Evolutionary conservation across 1,140 invertebrate genomes (phyloP).

Genomic region (Hyles vespertilio): DNA sequence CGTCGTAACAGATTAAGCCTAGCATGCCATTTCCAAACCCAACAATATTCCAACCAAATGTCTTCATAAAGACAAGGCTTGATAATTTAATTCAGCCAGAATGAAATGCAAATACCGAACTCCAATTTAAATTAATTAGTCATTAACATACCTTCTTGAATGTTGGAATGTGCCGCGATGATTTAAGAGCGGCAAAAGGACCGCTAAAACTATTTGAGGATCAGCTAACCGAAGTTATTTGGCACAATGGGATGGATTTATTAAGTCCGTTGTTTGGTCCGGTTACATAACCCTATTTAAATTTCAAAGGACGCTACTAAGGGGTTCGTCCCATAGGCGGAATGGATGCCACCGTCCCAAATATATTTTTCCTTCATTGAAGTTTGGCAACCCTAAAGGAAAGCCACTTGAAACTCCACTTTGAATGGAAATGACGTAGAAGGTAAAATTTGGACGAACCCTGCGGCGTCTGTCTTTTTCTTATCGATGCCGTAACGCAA

Average conservation of each 20-base stretch:
- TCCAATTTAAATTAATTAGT: no score
- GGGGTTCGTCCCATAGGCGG: conserved; percentile 17
- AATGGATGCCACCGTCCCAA: conserved; percentile 21
- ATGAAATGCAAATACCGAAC: no score
- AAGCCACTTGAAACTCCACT: conserved; percentile 36
- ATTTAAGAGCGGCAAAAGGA: no score
- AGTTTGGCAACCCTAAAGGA: conserved; percentile 23
- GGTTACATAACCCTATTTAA: conserved; percentile 37
- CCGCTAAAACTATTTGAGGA: conserved; percentile 1
- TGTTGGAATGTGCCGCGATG: no score
- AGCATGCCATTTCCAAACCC: no score
- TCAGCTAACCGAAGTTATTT: conserved; percentile 5
- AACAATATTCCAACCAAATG: no score
- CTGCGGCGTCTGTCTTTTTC: conserved; percentile 21
- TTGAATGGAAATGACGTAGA: conserved; percentile 59
- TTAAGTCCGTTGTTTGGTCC: conserved; percentile 18
- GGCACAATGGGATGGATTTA: conserved; percentile 19
- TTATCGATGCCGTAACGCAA: conserved; percentile 33
- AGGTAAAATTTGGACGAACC: conserved; percentile 39
- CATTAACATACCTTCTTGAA: no score
- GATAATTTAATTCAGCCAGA: no score
- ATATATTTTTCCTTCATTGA: conserved; percentile 25
- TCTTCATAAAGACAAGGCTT: no score
- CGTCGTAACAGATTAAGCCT: no score
- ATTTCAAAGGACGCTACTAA: conserved; percentile 40